These are phyloP conservation scores for Kryptolebias ocellatus DNA, from an alignment of 2,797 vertebrate genomes.

Conservation along the genomic window DNA sequence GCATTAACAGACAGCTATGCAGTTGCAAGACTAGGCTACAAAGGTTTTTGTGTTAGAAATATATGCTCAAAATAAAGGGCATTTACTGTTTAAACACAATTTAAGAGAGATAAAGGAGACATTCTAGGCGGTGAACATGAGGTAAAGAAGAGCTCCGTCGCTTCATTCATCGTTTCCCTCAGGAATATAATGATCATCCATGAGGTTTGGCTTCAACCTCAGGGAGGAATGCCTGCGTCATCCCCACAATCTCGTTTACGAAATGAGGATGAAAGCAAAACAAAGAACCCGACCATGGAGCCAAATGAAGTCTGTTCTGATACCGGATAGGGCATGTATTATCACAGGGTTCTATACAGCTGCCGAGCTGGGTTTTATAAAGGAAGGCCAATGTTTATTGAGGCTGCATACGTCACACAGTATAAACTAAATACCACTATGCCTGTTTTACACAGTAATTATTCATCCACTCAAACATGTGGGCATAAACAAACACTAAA, in stretches of 20 bases:
- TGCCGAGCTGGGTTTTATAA: conserved; percentile 47
- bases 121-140: conserved; percentile 35
- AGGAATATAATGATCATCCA: conserved; percentile 66
- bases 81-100: background rate
- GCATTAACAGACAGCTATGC: too few species aligned
- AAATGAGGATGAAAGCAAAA: conserved; percentile 60
- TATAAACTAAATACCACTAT: conserved; percentile 45
- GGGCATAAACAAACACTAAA: conserved; percentile 40
- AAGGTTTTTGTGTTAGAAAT: background rate
- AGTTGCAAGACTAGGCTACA: background rate
- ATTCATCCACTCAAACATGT: conserved; percentile 41
- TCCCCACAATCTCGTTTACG: conserved; percentile 55
- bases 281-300: conserved; percentile 24
- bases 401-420: conserved; percentile 62
- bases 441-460: conserved; percentile 61
- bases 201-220: conserved; percentile 64
- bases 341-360: conserved; percentile 53
- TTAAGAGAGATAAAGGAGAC: conserved; percentile 27
- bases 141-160: conserved; percentile 45
- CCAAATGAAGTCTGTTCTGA: conserved; percentile 47
- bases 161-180: conserved; percentile 54
- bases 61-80: background rate
- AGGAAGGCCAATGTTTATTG: conserved; percentile 66
- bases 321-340: conserved; percentile 35
- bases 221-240: conserved; percentile 52